These are phyloP conservation scores for Thereva nobilitata DNA, from an alignment of 2,888 invertebrate genomes.

Conservation along the genomic window DNA sequence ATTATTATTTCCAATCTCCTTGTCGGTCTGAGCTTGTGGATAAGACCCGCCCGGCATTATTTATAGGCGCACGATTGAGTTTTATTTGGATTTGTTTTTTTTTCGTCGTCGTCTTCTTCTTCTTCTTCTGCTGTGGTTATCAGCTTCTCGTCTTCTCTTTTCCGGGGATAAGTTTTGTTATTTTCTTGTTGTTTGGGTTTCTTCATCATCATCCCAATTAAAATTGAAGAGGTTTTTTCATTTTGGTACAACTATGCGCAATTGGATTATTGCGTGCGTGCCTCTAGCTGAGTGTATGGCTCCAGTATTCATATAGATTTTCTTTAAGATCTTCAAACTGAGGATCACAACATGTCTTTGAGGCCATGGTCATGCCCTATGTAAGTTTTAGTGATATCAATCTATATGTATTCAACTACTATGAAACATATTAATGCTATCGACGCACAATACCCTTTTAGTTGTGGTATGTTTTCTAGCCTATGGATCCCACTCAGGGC, in stretches of 20 bases:
- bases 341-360: no score
- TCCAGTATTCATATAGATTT: background rate
- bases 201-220: conserved; percentile 14
- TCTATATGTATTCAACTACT: no score
- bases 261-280: conserved; percentile 23
- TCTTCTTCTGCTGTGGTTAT: background rate
- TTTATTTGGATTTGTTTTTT: background rate
- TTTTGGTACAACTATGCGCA: conserved; percentile 14
- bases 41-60: conserved; percentile 12
- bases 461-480: no score
- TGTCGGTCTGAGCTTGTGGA: conserved; percentile 11
- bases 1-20: no score
- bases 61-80: conserved; percentile 16
- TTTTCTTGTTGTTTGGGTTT: background rate
- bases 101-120: background rate
- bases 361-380: no score
- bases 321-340: background rate
- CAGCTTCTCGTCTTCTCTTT: no score
- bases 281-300: conserved; percentile 1
- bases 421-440: no score
- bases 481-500: no score
- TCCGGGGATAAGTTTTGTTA: no score
- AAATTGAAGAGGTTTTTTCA: conserved; percentile 24
- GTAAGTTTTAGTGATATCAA: no score
- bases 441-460: no score